phyloP scores from a whole-genome alignment of 1,140 invertebrate species.

The Drosophila burlai region DNA sequence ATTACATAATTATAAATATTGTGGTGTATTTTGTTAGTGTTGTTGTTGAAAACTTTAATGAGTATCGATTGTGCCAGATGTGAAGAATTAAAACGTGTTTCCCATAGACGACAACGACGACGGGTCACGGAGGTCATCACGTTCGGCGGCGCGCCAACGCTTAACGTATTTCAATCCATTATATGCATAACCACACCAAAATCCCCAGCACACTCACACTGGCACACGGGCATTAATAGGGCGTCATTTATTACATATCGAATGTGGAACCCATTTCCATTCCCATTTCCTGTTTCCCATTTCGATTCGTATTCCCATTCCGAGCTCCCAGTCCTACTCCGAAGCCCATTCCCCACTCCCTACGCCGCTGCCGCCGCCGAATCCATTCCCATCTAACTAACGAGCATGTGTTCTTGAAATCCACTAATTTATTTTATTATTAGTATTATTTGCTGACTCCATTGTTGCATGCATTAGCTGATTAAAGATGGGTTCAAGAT shows the following conservation, averaged over 20 bases:
- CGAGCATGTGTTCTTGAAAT: constrained; percentile 50
- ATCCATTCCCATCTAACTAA: constrained; percentile 39
- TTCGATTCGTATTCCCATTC: constrained; percentile 11
- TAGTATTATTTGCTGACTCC: too few species aligned
- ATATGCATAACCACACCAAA: constrained; percentile 57
- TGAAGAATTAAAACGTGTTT: constrained; percentile 57
- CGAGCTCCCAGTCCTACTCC: not conserved
- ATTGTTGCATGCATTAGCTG: constrained; percentile 48
- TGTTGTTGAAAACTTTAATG: constrained; percentile 79
- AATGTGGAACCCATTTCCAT: constrained; percentile 51
- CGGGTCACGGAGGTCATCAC: constrained; percentile 71
- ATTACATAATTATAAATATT: constrained; percentile 40
- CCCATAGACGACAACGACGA: constrained; percentile 35
- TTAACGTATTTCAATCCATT: constrained; percentile 70
- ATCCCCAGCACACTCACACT: constrained; percentile 30
- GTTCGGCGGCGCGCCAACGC: constrained; percentile 27
- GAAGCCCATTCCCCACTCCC: not conserved
- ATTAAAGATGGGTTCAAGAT: constrained; percentile 44
- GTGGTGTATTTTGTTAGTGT: constrained; percentile 35
- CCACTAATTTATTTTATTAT: constrained; percentile 53
- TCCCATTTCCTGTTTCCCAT: constrained; percentile 14
- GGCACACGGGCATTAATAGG: constrained; percentile 48
- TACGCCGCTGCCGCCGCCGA: not conserved
- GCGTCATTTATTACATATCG: constrained; percentile 65
- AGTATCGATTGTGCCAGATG: constrained; percentile 73